These are phyloP conservation scores for Montipora foliosa DNA, from an alignment of 64 coral and sea anemone species.

Conservation along the genomic window DNA sequence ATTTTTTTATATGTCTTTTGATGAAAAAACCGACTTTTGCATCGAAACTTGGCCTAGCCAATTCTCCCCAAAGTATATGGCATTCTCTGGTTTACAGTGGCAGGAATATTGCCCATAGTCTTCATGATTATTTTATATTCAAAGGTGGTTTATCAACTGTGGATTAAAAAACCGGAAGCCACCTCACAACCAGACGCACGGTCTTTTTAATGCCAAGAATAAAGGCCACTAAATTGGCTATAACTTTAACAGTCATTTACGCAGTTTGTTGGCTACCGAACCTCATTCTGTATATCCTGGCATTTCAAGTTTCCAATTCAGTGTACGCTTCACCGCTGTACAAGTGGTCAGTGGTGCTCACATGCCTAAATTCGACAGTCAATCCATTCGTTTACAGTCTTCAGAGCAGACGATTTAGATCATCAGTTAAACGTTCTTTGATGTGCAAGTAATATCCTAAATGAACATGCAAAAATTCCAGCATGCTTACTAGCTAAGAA, in stretches of 20 bases:
- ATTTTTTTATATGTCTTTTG: slow-evolving; percentile 46
- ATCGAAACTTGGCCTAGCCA: slow-evolving; percentile 6
- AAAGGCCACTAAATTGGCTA: slow-evolving; percentile 66
- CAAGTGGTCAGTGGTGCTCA: slow-evolving; percentile 58
- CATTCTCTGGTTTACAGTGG: slow-evolving; percentile 19
- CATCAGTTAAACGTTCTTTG: slow-evolving; percentile 48
- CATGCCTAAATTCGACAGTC: slow-evolving; percentile 67
- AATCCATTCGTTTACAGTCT: slow-evolving; percentile 91
- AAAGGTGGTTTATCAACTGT: slow-evolving; percentile 24
- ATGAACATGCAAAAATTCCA: too few species aligned
- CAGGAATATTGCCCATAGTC: not conserved
- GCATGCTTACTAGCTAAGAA: too few species aligned
- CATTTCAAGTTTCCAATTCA: slow-evolving; percentile 40
- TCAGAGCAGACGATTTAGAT: slow-evolving; percentile 79
- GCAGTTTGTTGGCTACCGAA: slow-evolving; percentile 74
- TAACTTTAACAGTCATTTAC: slow-evolving; percentile 63
- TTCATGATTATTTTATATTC: slow-evolving; percentile 21
- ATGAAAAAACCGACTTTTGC: slow-evolving; percentile 17
- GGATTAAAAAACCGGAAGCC: not conserved
- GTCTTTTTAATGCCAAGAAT: slow-evolving; percentile 39
- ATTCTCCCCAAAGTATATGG: slow-evolving; percentile 32
- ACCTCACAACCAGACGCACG: not conserved
- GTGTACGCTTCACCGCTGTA: slow-evolving; percentile 67
- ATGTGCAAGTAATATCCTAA: not conserved
- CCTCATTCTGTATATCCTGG: slow-evolving; percentile 64